A percentile compares a stretch with the other conserved stretches of the same genome.
Evolutionary conservation across 2,113 vertebrate genomes (phyloP).

Genomic region (Zingel zingel): DNA sequence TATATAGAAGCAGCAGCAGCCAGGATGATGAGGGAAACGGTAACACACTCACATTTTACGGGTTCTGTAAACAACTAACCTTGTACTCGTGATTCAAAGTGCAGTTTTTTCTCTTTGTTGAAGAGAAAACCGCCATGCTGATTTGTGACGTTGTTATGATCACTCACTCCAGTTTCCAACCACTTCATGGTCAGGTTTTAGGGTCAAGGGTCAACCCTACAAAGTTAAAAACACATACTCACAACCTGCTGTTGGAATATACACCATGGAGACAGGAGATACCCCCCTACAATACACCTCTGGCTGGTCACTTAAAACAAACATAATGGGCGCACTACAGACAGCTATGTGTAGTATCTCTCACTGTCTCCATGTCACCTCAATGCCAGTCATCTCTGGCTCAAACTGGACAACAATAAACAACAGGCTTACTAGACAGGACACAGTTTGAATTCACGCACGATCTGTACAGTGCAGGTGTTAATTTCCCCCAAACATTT

Average conservation of each 20-base stretch:
- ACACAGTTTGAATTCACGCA: not conserved
- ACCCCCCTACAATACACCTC: not conserved
- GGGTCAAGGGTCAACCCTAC: slow-evolving; percentile 40
- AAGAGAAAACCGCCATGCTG: not conserved
- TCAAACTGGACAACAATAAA: slow-evolving; percentile 32
- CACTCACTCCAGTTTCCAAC: not conserved
- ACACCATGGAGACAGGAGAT: not conserved
- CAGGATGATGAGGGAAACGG: slow-evolving; percentile 12
- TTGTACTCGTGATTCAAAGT: not conserved
- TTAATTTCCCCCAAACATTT: not conserved
- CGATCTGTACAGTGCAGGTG: not conserved
- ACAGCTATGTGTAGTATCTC: slow-evolving; percentile 75
- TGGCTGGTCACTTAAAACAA: slow-evolving; percentile 45
- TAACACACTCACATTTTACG: slow-evolving; percentile 20
- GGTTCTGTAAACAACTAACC: not conserved
- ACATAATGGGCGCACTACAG: slow-evolving; percentile 42
- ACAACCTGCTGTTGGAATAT: slow-evolving; percentile 22
- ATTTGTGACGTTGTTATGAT: not conserved
- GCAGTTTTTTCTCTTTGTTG: not conserved
- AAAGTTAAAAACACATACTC: slow-evolving; percentile 25
- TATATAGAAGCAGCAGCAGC: slow-evolving; percentile 70
- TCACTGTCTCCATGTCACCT: slow-evolving; percentile 73
- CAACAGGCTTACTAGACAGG: slow-evolving; percentile 15
- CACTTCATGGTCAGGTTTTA: slow-evolving; percentile 8
- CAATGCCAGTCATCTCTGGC: slow-evolving; percentile 51